These are phyloP conservation scores for Drosophila quadrilineata DNA, from an alignment of 1,140 invertebrate genomes.

Conservation along the genomic window DNA sequence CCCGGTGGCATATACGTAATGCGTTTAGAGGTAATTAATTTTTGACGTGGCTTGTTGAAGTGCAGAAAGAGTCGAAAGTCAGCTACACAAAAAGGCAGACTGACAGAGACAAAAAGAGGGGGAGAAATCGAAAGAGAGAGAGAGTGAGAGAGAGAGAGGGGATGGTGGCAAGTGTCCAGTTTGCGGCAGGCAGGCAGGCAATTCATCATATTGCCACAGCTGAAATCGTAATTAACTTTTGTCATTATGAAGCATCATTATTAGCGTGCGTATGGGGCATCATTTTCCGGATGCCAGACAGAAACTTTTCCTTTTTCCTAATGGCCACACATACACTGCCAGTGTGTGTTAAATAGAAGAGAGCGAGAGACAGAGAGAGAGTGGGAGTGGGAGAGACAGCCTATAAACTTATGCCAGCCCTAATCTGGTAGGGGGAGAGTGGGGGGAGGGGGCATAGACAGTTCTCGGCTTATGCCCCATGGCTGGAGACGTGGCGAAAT, in stretches of 20 bases:
- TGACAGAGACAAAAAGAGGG: too few relatives aligned
- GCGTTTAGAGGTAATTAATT: conserved; percentile 49
- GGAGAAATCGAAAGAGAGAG: not conserved
- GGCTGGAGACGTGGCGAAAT: conserved; percentile 9
- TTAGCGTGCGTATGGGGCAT: not conserved
- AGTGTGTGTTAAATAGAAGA: too few relatives aligned
- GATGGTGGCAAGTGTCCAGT: not conserved
- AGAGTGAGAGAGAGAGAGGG: not conserved
- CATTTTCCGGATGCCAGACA: conserved; percentile 3
- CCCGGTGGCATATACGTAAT: conserved; percentile 30
- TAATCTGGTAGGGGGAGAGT: too few relatives aligned
- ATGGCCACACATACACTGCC: conserved; percentile 38
- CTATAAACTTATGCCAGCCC: conserved; percentile 31
- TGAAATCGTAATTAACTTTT: conserved; percentile 44
- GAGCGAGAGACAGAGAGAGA: too few relatives aligned
- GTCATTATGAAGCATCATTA: conserved; percentile 41
- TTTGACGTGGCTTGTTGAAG: conserved; percentile 6
- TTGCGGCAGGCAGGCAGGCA: conserved; percentile 12
- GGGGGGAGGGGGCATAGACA: too few relatives aligned
- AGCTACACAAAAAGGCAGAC: too few relatives aligned
- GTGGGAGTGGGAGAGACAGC: too few relatives aligned
- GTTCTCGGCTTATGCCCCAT: too few relatives aligned
- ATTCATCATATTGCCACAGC: conserved; percentile 52
- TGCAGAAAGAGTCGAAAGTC: not conserved
- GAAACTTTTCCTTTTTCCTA: conserved; percentile 55